Percentiles rank a stretch among this genome's conserved stretches.
Evolutionary conservation across 2,888 invertebrate genomes (phyloP).

Genomic region (Rotaria magnacalcarata): DNA sequence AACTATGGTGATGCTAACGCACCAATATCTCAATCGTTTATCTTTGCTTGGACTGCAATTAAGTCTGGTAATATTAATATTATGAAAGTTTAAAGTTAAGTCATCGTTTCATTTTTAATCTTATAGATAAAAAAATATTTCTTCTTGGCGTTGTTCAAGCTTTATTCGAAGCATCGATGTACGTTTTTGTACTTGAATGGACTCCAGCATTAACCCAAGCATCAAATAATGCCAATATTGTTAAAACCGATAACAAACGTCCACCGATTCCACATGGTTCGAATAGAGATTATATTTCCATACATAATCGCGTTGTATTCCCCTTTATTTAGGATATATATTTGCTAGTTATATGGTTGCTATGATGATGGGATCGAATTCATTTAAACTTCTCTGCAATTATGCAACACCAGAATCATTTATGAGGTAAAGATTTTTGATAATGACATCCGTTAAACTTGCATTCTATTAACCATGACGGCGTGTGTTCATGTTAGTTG

Average conservation of each 20-base stretch:
- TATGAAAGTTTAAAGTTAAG: background rate
- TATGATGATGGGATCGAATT: slow-evolving; percentile 61
- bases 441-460: background rate
- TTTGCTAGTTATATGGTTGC: slow-evolving; percentile 53
- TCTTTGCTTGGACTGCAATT: slow-evolving; percentile 51
- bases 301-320: background rate
- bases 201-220: slow-evolving; percentile 60
- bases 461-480: slow-evolving; percentile 46
- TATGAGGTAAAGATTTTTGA: slow-evolving; percentile 54
- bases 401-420: slow-evolving; percentile 57
- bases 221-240: slow-evolving; percentile 46
- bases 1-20: slow-evolving; percentile 56
- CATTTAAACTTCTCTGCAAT: slow-evolving; percentile 59
- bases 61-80: slow-evolving; percentile 50
- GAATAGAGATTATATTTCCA: slow-evolving; percentile 49
- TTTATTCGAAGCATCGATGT: slow-evolving; percentile 63
- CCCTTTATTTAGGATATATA: background rate
- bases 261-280: slow-evolving; percentile 61
- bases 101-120: background rate
- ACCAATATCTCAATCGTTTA: slow-evolving; percentile 51
- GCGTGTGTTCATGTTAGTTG: no score
- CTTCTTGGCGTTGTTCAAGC: slow-evolving; percentile 62
- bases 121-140: slow-evolving; percentile 59
- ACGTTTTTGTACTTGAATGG: slow-evolving; percentile 63
- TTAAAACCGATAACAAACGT: slow-evolving; percentile 36